Evolutionary conservation across 2,113 vertebrate genomes (phyloP), one percentile per base, ranked within the genome.

Genomic region (Grammomys dolichurus): DNA sequence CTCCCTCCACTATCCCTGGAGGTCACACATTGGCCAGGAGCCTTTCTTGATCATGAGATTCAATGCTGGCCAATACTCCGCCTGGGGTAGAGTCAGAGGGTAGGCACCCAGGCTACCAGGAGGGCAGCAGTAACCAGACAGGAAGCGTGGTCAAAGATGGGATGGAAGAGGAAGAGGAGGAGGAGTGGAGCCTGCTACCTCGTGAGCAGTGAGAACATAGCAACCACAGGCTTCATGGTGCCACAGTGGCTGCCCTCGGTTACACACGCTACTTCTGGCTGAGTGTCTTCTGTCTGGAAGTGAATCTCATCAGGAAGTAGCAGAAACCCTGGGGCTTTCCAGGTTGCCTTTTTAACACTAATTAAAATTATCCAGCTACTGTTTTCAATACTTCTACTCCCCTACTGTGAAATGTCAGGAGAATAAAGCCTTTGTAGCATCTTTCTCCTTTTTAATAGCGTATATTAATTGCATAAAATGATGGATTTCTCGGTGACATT

Each of bases 61-160:
- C 36, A 63, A 76, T 48, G 43, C 84, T 94, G 60, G 48, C 43
- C 78, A 85, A 89, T 69, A 82, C 78, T 84, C 84, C 1, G 90
- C 87, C 78, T 88, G 76, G 87, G 91, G 91, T 78, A 95, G 84
- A 91, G 65, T 75, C 78, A 94, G 77, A 96, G 51, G 73, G 87
- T 86, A 89, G 92, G 87, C 70, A 86, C 20, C 78, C 85, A 78
- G 58, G 46, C 67, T 75, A 77, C 40, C 40, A 75, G 63, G 31
- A 77, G 40, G 85, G 94, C 22, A 82, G 46, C 72, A 92, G 90
- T 86, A 51, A 95, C 95, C 81, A 84, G 88, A 97, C 95, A 95
- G 87, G 91, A 97, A 93, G 94, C 76, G 54, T 14, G 1, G 46
- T 4, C 1, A 51, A 43, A 11, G 33, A 54, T 81, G 22, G 0